A percentile compares a stretch with the other conserved stretches of the same genome.
Evolutionary conservation across 2,888 invertebrate genomes (phyloP).

Genomic region (Fragum sueziense): DNA sequence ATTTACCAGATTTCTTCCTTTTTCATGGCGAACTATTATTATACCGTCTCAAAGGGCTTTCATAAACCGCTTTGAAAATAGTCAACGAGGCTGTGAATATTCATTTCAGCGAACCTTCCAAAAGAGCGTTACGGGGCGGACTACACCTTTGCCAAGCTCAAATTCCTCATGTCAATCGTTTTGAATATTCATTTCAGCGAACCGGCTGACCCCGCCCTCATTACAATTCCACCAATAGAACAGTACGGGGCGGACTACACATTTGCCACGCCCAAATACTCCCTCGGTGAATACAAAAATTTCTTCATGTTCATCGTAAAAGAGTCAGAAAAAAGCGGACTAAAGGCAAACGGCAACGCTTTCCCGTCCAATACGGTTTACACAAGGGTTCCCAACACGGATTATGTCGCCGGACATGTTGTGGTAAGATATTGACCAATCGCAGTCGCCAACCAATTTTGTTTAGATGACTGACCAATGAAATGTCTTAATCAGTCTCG

Average conservation of each 20-base stretch:
- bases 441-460: too few relatives aligned
- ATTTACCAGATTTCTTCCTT: too few relatives aligned
- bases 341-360: slow-evolving; percentile 42
- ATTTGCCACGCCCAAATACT: slow-evolving; percentile 61
- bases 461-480: too few relatives aligned
- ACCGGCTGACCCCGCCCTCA: slow-evolving; percentile 65
- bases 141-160: slow-evolving; percentile 66
- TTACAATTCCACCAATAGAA: slow-evolving; percentile 67
- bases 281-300: slow-evolving; percentile 54
- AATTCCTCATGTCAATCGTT: slow-evolving; percentile 59
- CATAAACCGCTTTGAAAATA: not conserved
- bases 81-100: not conserved
- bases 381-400: slow-evolving; percentile 53
- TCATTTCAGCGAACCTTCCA: slow-evolving; percentile 49
- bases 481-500: too few relatives aligned
- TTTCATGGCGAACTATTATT: too few relatives aligned
- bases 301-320: slow-evolving; percentile 64
- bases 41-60: too few relatives aligned
- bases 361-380: slow-evolving; percentile 44
- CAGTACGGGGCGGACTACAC: slow-evolving; percentile 69
- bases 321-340: slow-evolving; percentile 51
- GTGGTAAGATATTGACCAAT: slow-evolving; percentile 32
- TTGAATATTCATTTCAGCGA: slow-evolving; percentile 8
- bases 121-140: slow-evolving; percentile 67
- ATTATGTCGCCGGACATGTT: slow-evolving; percentile 56